A percentile compares a stretch with the other conserved stretches of the same genome.
Evolutionary conservation across 2,888 invertebrate genomes (phyloP).

Genomic region (Drosophila birchii): DNA sequence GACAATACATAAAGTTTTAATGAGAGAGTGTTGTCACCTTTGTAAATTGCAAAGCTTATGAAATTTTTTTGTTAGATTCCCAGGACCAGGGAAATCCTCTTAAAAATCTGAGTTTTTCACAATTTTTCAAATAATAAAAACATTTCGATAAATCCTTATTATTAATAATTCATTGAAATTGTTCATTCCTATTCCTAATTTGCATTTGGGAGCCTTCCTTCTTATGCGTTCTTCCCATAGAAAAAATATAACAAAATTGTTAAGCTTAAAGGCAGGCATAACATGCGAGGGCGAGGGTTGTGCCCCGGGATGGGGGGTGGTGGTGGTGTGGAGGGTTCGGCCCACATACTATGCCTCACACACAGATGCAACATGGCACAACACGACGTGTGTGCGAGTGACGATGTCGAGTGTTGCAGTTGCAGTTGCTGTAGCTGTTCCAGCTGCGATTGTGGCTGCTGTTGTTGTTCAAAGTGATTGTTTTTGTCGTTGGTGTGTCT

Average conservation of each 20-base stretch:
- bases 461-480: slow-evolving; percentile 5
- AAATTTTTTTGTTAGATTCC: too few relatives aligned
- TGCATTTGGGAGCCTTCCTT: slow-evolving; percentile 9
- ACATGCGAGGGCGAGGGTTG: not conserved
- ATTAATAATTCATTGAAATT: not conserved
- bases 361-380: slow-evolving; percentile 84
- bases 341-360: slow-evolving; percentile 85
- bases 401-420: slow-evolving; percentile 43
- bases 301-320: slow-evolving; percentile 4
- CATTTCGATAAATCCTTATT: not conserved
- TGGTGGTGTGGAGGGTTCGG: slow-evolving; percentile 27
- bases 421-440: slow-evolving; percentile 28
- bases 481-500: slow-evolving; percentile 28
- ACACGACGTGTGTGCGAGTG: slow-evolving; percentile 69
- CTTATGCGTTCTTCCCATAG: not conserved
- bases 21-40: not conserved
- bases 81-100: too few relatives aligned
- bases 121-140: too few relatives aligned
- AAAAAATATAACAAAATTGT: not conserved
- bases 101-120: too few relatives aligned
- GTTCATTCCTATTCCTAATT: not conserved
- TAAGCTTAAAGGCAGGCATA: not conserved
- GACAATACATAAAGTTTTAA: too few relatives aligned
- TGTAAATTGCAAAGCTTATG: too few relatives aligned
- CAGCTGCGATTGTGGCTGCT: slow-evolving; percentile 38